These are phyloP conservation scores for Lophura nycthemera DNA, from an alignment of 2,113 vertebrate genomes.

Conservation along the genomic window DNA sequence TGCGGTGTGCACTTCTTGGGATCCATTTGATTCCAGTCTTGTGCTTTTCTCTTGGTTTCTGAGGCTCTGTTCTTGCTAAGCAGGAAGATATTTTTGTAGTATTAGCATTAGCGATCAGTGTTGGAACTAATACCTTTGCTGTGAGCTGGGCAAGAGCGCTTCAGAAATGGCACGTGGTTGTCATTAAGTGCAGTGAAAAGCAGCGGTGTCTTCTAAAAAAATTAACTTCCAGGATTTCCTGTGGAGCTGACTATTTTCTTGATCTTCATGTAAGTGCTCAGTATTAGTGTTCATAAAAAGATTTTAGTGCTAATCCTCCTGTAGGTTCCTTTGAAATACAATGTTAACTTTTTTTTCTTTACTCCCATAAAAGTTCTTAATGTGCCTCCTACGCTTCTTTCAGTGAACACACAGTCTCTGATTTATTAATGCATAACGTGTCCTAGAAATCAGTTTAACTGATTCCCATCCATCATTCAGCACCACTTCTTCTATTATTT, in stretches of 20 bases:
- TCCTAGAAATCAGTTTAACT: slow-evolving; percentile 60
- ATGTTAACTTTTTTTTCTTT: slow-evolving; percentile 19
- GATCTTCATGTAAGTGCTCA: not conserved
- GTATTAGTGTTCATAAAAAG: not conserved
- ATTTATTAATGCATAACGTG: slow-evolving; percentile 51
- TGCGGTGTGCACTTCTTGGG: accelerated
- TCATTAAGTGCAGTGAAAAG: not conserved
- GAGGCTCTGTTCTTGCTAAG: not conserved
- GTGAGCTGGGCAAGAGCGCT: not conserved
- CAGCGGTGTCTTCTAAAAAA: not conserved
- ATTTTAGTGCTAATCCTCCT: not conserved
- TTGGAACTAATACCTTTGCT: not conserved
- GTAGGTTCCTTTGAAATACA: slow-evolving; percentile 5
- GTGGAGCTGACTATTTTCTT: not conserved
- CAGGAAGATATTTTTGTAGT: not conserved
- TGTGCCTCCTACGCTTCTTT: not conserved
- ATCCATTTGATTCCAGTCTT: not conserved
- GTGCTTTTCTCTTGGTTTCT: not conserved
- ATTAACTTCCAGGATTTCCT: not conserved
- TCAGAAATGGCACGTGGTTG: not conserved
- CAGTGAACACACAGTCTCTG: slow-evolving; percentile 34
- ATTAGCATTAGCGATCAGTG: not conserved
- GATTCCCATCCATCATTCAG: slow-evolving; percentile 35
- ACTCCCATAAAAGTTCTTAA: slow-evolving; percentile 2
- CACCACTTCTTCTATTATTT: not conserved